A percentile compares a stretch with the other conserved stretches of the same genome.
phyloP scores from a whole-genome alignment of 2,888 invertebrate species.

The Apamea monoglypha region DNA sequence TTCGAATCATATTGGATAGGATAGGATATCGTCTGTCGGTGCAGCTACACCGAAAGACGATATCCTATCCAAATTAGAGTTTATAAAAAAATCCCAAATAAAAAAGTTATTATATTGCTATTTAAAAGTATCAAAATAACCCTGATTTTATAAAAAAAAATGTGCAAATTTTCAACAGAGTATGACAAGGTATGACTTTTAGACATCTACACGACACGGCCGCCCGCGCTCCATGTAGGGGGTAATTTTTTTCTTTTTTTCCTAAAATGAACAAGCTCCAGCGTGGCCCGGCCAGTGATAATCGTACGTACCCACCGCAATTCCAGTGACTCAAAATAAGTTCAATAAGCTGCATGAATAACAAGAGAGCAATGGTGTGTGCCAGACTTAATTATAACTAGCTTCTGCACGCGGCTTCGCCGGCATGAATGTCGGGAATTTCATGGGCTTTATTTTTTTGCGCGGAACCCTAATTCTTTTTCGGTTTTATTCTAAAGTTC shows the following conservation, averaged over 20 bases:
- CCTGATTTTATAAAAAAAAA: too few relatives aligned
- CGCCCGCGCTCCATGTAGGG: background rate
- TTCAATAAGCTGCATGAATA: background rate
- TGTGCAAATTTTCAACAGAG: background rate
- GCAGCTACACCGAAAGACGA: background rate
- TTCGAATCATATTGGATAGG: too few relatives aligned
- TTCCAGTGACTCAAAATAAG: background rate
- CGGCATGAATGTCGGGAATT: too few relatives aligned
- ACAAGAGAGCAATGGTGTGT: background rate
- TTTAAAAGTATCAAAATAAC: background rate
- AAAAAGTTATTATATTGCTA: too few relatives aligned
- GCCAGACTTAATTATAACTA: slow-evolving; percentile 7
- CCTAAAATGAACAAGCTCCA: background rate
- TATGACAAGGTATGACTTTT: background rate
- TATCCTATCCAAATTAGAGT: background rate
- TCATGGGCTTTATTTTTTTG: too few relatives aligned
- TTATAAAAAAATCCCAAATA: background rate
- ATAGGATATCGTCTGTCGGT: too few relatives aligned
- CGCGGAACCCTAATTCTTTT: too few relatives aligned
- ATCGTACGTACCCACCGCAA: background rate
- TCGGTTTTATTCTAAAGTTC: too few relatives aligned
- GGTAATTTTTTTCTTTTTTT: background rate
- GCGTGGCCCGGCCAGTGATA: background rate
- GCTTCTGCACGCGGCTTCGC: too few relatives aligned
- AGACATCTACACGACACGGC: background rate